Base-by-base conservation (phyloP, 2,797 vertebrate genomes). In the Pipistrellus kuhlii region DNA sequence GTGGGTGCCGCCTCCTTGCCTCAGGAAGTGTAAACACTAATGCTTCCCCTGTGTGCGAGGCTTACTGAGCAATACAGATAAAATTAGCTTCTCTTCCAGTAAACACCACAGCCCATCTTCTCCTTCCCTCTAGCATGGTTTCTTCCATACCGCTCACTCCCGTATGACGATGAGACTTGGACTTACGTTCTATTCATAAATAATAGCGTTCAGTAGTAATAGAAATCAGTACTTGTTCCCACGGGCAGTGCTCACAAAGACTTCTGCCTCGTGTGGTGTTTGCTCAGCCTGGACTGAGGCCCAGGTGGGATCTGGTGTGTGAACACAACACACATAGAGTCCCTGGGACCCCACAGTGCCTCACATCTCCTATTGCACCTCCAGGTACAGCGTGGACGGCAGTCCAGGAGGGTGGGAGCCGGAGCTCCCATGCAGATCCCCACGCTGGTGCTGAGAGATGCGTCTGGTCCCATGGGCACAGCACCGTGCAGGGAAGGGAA, bases 51-150 rank as follows among this genome's bases (percentile, higher is more conserved):
- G 72, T 80, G 53, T 91, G 80, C 76, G 80, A 85, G 71, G 62
- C 71, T 88, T 75, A 93, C 32, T 86, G 92, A 92, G 78, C 2
- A 10, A 25, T 66, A n/a, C 55, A 59, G 66, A 94, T 55, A 75
- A 72, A 94, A 87, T 93, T 82, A 78, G 72, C 62, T 96, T 91
- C 92, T 85, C 18, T 77, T 91, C n/a, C 84, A 88, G 88, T 64
- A 68, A 93, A 92, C 69, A 88, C 53, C 72, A 77, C 48, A 84
- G 59, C 85, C 69, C 27, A 23, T 71, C 71, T 90, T 62, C 86
- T 90, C 48, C 53, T 86, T 90, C 57, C 68, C 27, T 93, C 81
- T 44, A 48, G 41, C 38, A 32, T 7, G 59, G 35, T 77, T 85
- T 81, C 81, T 78, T 82, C 73, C 51, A 14, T 38, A 25, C 20